Base-by-base conservation (phyloP, 53 echinoderm and acorn worm species). In the Echinometra lucunter region DNA sequence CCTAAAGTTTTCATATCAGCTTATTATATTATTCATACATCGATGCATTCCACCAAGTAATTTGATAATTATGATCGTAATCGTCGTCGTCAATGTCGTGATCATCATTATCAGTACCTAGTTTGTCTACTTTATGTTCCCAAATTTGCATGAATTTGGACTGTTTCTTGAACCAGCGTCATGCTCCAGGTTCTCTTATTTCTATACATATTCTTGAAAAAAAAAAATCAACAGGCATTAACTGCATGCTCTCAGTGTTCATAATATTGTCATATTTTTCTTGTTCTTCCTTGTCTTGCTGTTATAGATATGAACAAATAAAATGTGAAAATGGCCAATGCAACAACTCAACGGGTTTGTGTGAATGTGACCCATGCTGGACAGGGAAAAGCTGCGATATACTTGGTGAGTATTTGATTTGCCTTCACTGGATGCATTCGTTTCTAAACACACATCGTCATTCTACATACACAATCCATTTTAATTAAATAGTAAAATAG, bases 351-450 rank as follows among this genome's bases (percentile, higher is more conserved):
- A 96, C 96, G 2, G 97, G 97, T 9, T 92, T 95, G 45, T 98
- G 98, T 92, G 95, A 95, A 74, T 98, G 98, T 88, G 83, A 95
- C 56, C 97, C 97, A 57, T 98, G 98, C 94, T 98, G 98, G 98
- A 57, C 97, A 21, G 98, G 98, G 32, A 89, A 96, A 91, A 94
- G 72, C 58, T 98, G 97, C 57, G 96, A 98, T 74, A 82, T 83
- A 57, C 93, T 95, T 44, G 91, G 97, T 97, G 94, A 95, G 96
- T 78, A 47, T 83, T 21, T 32, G 0, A 69, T 7, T n/a, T 66
- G n/a, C n/a, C n/a, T n/a, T n/a, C n/a, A n/a, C n/a, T n/a, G n/a
- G n/a, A n/a, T n/a, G n/a, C n/a, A n/a, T n/a, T n/a, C n/a, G n/a
- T n/a, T n/a, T n/a, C n/a, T n/a, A n/a, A n/a, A n/a, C n/a, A n/a